Evolutionary conservation across 2,797 vertebrate genomes (phyloP).

Genomic region (Tamandua tetradactyla): DNA sequence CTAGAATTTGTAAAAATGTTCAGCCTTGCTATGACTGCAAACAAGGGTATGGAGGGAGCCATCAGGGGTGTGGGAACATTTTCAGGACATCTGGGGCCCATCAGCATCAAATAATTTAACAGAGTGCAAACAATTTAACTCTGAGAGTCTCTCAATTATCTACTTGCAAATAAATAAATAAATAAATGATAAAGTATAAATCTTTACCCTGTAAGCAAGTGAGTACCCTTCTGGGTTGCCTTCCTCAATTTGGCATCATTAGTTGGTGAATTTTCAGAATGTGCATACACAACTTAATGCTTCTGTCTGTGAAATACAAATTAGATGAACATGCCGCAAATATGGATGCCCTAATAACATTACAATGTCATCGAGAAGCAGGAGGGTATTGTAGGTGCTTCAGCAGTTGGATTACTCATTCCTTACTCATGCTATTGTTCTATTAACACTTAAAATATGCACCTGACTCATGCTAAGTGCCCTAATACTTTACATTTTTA

Average conservation of each 20-base stretch:
- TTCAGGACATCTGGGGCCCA: constrained; percentile 75
- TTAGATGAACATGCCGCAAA: neutral
- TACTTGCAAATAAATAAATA: constrained; percentile 75
- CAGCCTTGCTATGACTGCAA: constrained; percentile 65
- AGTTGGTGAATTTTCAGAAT: constrained; percentile 6
- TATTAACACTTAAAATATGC: neutral
- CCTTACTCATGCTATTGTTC: neutral
- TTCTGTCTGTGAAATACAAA: neutral
- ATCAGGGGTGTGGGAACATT: constrained; percentile 63
- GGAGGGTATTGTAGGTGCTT: neutral
- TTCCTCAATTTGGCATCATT: constrained; percentile 17
- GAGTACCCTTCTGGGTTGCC: neutral
- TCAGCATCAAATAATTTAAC: constrained; percentile 75
- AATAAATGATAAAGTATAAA: constrained; percentile 71
- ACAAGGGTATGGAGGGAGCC: constrained; percentile 59
- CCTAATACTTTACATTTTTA: neutral
- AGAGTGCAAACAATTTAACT: constrained; percentile 75
- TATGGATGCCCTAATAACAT: neutral
- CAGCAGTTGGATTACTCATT: neutral
- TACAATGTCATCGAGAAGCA: neutral
- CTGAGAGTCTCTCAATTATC: constrained; percentile 73
- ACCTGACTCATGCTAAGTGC: neutral
- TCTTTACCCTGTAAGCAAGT: constrained; percentile 51
- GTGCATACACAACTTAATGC: neutral
- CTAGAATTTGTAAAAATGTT: constrained; percentile 74